Percentiles rank a stretch among this genome's conserved stretches.
These are phyloP conservation scores for Drosophila emarginata DNA, from an alignment of 2,888 invertebrate genomes.

Conservation along the genomic window DNA sequence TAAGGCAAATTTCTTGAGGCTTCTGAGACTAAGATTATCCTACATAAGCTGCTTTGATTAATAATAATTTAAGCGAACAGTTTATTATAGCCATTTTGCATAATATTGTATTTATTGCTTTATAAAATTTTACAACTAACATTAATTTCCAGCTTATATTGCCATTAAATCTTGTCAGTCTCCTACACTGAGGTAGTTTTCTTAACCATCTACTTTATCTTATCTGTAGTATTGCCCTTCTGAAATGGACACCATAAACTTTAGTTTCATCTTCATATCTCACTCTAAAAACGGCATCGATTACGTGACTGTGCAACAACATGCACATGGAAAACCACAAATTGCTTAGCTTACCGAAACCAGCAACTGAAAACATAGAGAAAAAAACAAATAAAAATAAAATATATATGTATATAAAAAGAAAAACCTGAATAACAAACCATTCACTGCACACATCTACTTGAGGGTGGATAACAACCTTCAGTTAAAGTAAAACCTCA, in stretches of 20 bases:
- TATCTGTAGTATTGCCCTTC: background rate
- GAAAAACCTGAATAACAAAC: constrained; percentile 3
- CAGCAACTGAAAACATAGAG: background rate
- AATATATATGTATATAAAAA: background rate
- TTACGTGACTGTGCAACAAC: constrained; percentile 12
- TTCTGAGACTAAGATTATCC: background rate
- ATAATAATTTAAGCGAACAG: background rate
- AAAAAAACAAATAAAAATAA: background rate
- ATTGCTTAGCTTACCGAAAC: constrained; percentile 5
- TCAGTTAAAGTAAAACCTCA: constrained; percentile 12
- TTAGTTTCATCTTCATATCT: constrained; percentile 7
- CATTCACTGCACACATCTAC: background rate
- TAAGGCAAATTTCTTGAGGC: background rate
- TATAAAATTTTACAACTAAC: background rate
- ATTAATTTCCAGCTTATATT: background rate
- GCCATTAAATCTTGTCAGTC: background rate
- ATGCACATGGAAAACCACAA: background rate
- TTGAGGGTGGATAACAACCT: constrained; percentile 12
- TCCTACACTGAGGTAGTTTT: too few species aligned
- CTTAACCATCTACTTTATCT: background rate
- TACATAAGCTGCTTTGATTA: background rate
- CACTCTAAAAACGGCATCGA: constrained; percentile 8
- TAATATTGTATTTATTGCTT: too few species aligned
- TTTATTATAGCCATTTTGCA: too few species aligned
- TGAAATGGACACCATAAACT: background rate